Conservation (phyloP, 1,140 invertebrate species). For the Mamestra configurata region DNA sequence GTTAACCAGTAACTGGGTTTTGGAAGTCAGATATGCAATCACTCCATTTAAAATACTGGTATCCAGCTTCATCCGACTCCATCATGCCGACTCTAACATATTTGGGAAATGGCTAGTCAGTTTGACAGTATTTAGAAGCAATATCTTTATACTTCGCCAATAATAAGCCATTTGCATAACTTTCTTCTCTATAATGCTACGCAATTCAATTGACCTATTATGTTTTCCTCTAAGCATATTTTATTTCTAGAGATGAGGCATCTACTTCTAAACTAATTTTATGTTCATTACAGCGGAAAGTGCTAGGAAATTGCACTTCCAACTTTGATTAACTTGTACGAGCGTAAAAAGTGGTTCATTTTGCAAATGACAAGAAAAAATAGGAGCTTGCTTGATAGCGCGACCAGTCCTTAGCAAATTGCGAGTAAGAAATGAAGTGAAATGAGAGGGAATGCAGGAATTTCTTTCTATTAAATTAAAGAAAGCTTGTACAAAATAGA, state of each 20-base stretch:
- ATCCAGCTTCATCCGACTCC: too few relatives aligned
- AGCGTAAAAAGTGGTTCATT: slow-evolving; percentile 29
- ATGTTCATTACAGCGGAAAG: slow-evolving; percentile 31
- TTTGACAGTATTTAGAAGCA: too few relatives aligned
- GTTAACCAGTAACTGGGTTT: too few relatives aligned
- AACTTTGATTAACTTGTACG: slow-evolving; percentile 37
- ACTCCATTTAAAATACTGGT: too few relatives aligned
- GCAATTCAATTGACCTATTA: background rate
- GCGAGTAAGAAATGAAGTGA: background rate
- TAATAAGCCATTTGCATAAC: too few relatives aligned
- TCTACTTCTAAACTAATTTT: slow-evolving; percentile 30
- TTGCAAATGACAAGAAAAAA: slow-evolving; percentile 35
- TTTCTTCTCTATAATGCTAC: background rate
- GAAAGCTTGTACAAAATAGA: too few relatives aligned
- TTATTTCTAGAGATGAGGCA: background rate
- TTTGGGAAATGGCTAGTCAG: too few relatives aligned
- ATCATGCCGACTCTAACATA: too few relatives aligned
- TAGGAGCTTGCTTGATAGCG: background rate
- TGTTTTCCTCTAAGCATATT: background rate
- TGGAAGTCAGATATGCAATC: too few relatives aligned
- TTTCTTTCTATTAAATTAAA: background rate
- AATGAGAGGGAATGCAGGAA: background rate
- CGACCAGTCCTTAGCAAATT: slow-evolving; percentile 11
- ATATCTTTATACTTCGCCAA: too few relatives aligned
- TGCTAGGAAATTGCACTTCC: slow-evolving; percentile 30